Evolutionary conservation across 2,797 vertebrate species (phyloP).

Genomic region (Meda fulgida): DNA sequence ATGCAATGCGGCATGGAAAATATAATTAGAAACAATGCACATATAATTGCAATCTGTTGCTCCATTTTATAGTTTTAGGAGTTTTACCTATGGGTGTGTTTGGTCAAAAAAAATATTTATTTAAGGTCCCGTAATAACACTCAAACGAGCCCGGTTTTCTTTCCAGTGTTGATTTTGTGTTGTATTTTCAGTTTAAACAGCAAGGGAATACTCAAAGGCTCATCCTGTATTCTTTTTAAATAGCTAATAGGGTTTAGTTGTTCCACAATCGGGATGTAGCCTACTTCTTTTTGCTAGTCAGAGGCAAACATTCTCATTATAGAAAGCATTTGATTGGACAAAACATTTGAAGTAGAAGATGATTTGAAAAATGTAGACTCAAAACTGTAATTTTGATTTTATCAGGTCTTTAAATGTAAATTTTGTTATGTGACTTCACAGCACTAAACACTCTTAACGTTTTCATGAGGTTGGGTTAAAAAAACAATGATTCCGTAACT

Average conservation of each 20-base stretch:
- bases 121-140: background rate
- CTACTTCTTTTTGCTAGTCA: background rate
- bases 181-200: background rate
- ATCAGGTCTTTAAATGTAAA: background rate
- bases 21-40: slow-evolving; percentile 14
- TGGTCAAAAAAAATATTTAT: background rate
- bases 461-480: background rate
- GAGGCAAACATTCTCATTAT: background rate
- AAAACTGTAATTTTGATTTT: background rate
- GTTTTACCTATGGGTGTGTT: slow-evolving; percentile 6
- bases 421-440: background rate
- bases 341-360: background rate
- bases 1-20: slow-evolving; percentile 15
- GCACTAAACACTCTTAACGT: background rate
- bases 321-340: slow-evolving; percentile 1
- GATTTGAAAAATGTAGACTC: background rate
- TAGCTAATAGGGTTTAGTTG: background rate
- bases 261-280: background rate
- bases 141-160: background rate
- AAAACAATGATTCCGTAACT: background rate
- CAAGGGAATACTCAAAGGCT: background rate
- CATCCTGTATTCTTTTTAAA: background rate
- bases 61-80: background rate
- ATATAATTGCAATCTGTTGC: slow-evolving; percentile 4
- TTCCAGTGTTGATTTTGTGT: background rate